phyloP scores from a whole-genome alignment of 2,888 invertebrate species.

The Metacarcinus magister region DNA sequence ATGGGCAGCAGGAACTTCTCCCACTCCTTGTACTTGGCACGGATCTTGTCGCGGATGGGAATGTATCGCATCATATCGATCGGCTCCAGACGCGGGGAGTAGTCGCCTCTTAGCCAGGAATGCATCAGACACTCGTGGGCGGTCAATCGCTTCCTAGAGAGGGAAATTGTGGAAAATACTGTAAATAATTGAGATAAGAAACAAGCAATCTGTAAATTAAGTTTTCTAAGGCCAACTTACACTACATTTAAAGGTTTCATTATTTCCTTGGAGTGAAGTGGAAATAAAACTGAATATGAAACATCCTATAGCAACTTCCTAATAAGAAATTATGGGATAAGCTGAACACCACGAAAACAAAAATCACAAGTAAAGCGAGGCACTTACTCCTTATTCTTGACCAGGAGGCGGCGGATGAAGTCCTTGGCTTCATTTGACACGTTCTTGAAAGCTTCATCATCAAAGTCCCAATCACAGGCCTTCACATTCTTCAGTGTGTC shows the following conservation, averaged over 20 bases:
- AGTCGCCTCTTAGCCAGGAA: conserved; percentile 96
- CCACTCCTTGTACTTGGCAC: conserved; percentile 92
- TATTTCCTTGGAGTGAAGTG: not conserved
- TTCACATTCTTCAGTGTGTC: conserved; percentile 99
- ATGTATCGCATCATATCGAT: conserved; percentile 95
- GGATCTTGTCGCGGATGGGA: conserved; percentile 93
- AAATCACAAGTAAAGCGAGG: not conserved
- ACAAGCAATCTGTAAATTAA: not conserved
- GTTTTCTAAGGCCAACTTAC: not conserved
- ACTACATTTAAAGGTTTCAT: not conserved
- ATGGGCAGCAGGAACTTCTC: conserved; percentile 95
- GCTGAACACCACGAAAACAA: not conserved
- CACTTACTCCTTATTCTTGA: conserved; percentile 96
- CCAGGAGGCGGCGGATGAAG: conserved; percentile 96
- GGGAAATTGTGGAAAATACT: not conserved
- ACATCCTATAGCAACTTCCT: not conserved
- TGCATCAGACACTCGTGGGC: conserved; percentile 98
- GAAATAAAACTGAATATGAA: conserved; percentile 28
- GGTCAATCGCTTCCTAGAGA: conserved; percentile 94
- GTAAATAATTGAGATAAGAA: not conserved
- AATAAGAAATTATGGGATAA: not conserved
- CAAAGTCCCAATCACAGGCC: conserved; percentile 99
- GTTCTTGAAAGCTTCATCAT: conserved; percentile 95
- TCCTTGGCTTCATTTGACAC: conserved; percentile 99
- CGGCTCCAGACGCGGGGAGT: conserved; percentile 89